phyloP scores from a whole-genome alignment of 2,113 vertebrate genomes.

The Capreolus pygargus region DNA sequence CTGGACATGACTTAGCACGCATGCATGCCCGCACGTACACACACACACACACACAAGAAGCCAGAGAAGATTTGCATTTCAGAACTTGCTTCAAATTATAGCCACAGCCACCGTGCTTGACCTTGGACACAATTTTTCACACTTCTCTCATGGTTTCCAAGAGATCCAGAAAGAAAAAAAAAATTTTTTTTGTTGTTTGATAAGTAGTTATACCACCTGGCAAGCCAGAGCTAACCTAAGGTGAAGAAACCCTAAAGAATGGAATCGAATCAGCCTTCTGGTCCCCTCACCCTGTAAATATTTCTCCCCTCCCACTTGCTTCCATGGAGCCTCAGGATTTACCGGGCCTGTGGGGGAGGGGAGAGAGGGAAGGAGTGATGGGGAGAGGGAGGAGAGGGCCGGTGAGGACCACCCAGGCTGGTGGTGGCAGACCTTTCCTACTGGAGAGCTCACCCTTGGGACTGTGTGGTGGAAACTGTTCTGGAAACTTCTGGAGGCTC shows the following conservation, averaged over 20 bases:
- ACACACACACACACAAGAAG: background rate
- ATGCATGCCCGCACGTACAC: no score
- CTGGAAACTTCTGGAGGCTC: background rate
- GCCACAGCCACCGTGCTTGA: background rate
- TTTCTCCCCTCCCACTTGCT: background rate
- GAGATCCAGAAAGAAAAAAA: background rate
- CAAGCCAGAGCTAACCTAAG: background rate
- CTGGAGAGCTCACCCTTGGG: background rate
- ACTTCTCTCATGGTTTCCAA: background rate
- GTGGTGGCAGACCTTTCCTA: background rate
- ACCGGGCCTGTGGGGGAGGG: background rate
- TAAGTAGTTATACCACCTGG: background rate
- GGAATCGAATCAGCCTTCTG: background rate
- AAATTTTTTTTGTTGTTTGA: no score
- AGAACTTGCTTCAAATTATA: background rate
- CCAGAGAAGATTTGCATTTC: background rate
- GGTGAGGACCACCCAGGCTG: rapidly evolving
- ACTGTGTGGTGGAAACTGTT: background rate
- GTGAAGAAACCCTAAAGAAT: background rate
- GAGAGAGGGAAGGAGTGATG: no score
- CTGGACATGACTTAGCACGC: rapidly evolving
- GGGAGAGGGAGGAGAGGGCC: no score
- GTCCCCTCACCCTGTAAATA: background rate
- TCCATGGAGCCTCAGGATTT: background rate
- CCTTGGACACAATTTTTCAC: background rate